phyloP scores from a whole-genome alignment of 2,797 vertebrate genomes.

The Cuniculus paca region DNA sequence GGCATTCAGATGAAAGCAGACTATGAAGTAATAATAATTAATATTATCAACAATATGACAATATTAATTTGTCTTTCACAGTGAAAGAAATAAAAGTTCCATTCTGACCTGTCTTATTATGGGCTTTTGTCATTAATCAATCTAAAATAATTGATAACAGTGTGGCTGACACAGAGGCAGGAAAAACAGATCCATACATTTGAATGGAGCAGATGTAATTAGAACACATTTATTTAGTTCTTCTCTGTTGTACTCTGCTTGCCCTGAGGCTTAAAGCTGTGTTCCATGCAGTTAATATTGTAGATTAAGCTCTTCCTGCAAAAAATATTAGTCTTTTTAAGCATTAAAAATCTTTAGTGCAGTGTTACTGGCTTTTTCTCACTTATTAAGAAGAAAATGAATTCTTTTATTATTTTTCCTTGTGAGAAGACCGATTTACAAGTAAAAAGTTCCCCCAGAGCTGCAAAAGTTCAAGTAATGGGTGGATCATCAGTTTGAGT shows the following conservation, averaged over 20 bases:
- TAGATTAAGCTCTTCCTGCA: not conserved
- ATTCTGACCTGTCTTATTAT: not conserved
- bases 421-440: conserved; percentile 8
- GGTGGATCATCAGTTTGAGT: conserved; percentile 15
- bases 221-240: not conserved
- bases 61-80: not conserved
- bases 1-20: not conserved
- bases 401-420: conserved; percentile 64
- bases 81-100: not conserved
- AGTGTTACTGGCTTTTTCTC: not conserved
- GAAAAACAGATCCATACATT: not conserved
- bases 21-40: not conserved
- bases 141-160: not conserved
- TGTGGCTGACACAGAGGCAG: not conserved
- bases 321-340: conserved; percentile 50
- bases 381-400: conserved; percentile 57
- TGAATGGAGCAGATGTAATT: not conserved
- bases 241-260: conserved; percentile 12
- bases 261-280: not conserved
- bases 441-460: not conserved
- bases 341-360: conserved; percentile 32
- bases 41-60: not conserved
- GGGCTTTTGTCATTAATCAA: not conserved
- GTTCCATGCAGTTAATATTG: not conserved
- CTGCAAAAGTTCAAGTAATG: not conserved